Conservation (phyloP, 2,113 vertebrate species). For the Noctilio leporinus region DNA sequence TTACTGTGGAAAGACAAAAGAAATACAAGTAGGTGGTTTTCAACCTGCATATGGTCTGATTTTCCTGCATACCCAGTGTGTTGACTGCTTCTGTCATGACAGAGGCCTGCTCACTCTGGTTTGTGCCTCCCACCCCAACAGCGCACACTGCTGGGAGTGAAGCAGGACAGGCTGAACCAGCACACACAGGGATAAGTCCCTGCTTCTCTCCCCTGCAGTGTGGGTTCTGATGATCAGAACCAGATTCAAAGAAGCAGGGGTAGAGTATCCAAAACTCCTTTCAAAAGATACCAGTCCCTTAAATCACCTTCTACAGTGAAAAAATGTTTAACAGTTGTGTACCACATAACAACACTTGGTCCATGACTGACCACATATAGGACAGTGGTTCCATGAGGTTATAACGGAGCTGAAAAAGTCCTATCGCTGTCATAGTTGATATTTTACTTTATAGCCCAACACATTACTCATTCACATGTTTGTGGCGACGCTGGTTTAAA, state of each 20-base stretch:
- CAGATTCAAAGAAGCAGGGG: neutral
- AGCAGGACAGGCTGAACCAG: neutral
- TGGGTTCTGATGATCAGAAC: neutral
- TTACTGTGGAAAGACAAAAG: neutral
- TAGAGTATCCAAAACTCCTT: neutral
- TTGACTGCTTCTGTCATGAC: neutral
- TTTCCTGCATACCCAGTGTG: neutral
- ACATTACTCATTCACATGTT: neutral
- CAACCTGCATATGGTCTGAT: neutral
- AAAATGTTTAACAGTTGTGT: neutral
- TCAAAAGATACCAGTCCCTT: neutral
- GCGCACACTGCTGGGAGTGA: neutral
- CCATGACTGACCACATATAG: neutral
- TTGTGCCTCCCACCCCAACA: rapidly evolving
- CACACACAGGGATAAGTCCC: neutral
- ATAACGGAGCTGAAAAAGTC: neutral
- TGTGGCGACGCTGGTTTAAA: neutral
- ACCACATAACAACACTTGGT: neutral
- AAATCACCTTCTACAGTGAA: neutral
- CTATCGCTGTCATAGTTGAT: neutral
- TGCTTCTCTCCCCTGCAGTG: neutral
- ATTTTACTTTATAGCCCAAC: too few relatives aligned
- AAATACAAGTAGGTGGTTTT: neutral
- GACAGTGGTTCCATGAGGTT: neutral
- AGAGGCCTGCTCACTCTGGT: neutral